Conservation (phyloP, 37 sponge, comb jelly and placozoan species). For the Dysidea cf. avara region DNA sequence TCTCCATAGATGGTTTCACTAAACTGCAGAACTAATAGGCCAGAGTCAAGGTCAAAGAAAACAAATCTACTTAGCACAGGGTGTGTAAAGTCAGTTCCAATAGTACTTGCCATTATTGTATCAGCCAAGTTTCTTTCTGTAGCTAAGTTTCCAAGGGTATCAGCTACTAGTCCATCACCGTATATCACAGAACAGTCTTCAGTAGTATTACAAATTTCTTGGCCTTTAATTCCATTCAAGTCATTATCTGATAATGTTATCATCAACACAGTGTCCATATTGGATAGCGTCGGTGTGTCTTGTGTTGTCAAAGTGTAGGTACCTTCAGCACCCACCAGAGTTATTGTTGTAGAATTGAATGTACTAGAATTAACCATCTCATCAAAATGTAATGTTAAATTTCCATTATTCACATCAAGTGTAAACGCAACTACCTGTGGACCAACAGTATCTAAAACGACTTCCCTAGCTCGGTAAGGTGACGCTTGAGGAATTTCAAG, state of each 20-base stretch:
- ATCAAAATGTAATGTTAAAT: slow-evolving; percentile 82
- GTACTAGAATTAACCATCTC: slow-evolving; percentile 55
- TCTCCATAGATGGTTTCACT: slow-evolving; percentile 84
- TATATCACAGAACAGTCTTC: slow-evolving; percentile 75
- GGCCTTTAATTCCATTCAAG: slow-evolving; percentile 79
- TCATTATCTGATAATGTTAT: slow-evolving; percentile 58
- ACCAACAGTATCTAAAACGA: slow-evolving; percentile 68
- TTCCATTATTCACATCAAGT: slow-evolving; percentile 84
- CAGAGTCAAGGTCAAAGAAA: slow-evolving; percentile 67
- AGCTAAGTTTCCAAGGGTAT: slow-evolving; percentile 57
- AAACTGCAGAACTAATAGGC: slow-evolving; percentile 67
- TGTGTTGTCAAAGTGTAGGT: slow-evolving; percentile 39
- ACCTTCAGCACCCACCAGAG: slow-evolving; percentile 36
- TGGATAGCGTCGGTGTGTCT: slow-evolving; percentile 18
- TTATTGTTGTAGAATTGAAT: slow-evolving; percentile 49
- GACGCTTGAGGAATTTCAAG: slow-evolving; percentile 30
- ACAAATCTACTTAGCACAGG: slow-evolving; percentile 53
- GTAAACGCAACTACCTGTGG: slow-evolving; percentile 75
- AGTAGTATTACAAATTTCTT: slow-evolving; percentile 70
- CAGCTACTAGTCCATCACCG: slow-evolving; percentile 41
- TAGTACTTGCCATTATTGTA: slow-evolving; percentile 59
- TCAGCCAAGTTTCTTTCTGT: slow-evolving; percentile 33
- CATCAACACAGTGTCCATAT: slow-evolving; percentile 44
- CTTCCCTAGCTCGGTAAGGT: slow-evolving; percentile 47
- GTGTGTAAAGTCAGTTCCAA: slow-evolving; percentile 65